Base-by-base conservation (phyloP, 1,140 invertebrate genomes). In the Ostrea denselamellosa region DNA sequence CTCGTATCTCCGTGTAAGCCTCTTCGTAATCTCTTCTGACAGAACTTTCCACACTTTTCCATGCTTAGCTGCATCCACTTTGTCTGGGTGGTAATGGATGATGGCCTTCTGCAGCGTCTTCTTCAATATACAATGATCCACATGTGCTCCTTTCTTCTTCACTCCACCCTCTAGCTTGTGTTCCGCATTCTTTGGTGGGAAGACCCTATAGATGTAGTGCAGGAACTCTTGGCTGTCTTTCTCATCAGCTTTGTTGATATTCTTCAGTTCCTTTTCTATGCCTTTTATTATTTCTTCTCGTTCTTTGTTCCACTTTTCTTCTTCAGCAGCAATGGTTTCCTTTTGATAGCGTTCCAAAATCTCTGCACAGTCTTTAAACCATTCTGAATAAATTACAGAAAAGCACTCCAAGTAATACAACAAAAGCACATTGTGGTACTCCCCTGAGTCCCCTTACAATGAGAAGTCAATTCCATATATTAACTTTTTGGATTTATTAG, bases 1-100 rank as follows among this genome's bases (percentile, higher is more conserved):
- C 65, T 92, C 90, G 85, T 92, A 92, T 54, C 90, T 77, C 8
- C 56, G 68, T 12, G 89, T 92, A 0, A 92, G 65, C 25, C 86
- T 82, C 58, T 92, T 92, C 12, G 90, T 90, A 53, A 92, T 91
- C 65, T 92, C 92, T 52, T 91, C 92, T 5, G 65, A 85, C 51
- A 92, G 53, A 22, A 92, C 90, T 82, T 92, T 91, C 83, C 90
- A 90, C 65, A 91, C 87, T 7, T 58, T 51, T 0, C 91, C 91
- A 53, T 90, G 51, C 44, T 90, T 58, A n/a, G 90, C 86, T 9
- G 82, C 85, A n/a, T 90, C 85, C 14, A 90, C 87, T n/a, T 86
- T 87, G 62, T 92, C 92, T 0, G 92, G 92, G 62, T 92, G 92
- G 58, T 90, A 92, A 86, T 92, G 90, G 9, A 90, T 82, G n/a